Conservation (phyloP, 2,888 invertebrate genomes). For the Acanthococcus lagerstroemiae region DNA sequence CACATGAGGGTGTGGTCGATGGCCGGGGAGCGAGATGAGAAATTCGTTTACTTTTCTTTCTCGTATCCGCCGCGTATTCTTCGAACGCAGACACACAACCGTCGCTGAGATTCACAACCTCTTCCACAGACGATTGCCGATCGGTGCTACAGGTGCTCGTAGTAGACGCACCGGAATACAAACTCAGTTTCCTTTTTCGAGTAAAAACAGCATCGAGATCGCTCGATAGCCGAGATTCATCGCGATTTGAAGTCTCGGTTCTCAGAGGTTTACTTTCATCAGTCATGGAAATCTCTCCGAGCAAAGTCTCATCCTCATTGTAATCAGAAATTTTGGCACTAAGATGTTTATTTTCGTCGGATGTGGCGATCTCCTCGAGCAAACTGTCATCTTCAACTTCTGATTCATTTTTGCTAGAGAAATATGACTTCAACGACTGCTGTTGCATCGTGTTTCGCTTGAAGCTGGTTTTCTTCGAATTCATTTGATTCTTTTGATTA, state of each 20-base stretch:
- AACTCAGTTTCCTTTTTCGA: not conserved
- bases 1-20: not conserved
- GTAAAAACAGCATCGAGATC: not conserved
- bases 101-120: too few relatives aligned
- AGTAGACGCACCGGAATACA: not conserved
- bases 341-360: too few relatives aligned
- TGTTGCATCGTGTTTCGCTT: constrained; percentile 47
- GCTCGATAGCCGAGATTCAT: not conserved
- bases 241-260: too few relatives aligned
- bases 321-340: too few relatives aligned
- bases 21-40: not conserved
- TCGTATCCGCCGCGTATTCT: not conserved
- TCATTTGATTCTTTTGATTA: constrained; percentile 34
- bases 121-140: too few relatives aligned
- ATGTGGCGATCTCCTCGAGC: too few relatives aligned
- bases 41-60: not conserved
- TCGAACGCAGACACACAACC: not conserved
- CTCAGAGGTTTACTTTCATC: too few relatives aligned
- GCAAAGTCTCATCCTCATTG: too few relatives aligned
- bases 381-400: too few relatives aligned
- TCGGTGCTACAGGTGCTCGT: too few relatives aligned
- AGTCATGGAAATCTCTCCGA: too few relatives aligned
- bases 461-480: constrained; percentile 43
- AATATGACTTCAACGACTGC: constrained; percentile 46
- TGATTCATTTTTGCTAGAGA: too few relatives aligned